A percentile compares a stretch with the other conserved stretches of the same genome.
These are phyloP conservation scores for Anolis apletophallus DNA, from an alignment of 2,797 vertebrate genomes.

Conservation along the genomic window DNA sequence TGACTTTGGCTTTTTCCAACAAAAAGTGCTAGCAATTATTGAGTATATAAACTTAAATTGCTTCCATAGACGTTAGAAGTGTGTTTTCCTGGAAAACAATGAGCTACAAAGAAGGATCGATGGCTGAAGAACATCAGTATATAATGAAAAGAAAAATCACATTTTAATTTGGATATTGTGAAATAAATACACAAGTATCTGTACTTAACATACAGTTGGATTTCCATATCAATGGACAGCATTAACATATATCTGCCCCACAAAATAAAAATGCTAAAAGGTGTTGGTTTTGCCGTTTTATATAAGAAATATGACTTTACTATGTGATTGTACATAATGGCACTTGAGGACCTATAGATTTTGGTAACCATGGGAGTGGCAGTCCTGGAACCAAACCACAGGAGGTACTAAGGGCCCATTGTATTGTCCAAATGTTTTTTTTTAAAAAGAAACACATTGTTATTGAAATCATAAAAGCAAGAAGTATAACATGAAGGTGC, in stretches of 20 bases:
- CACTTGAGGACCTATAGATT: too few relatives aligned
- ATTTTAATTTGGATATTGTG: constrained; percentile 6
- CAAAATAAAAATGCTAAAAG: too few relatives aligned
- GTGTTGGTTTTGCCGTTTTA: too few relatives aligned
- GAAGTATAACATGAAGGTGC: constrained; percentile 32
- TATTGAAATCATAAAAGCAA: constrained; percentile 11
- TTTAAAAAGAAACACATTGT: neutral
- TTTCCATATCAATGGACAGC: too few relatives aligned
- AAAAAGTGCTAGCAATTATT: neutral
- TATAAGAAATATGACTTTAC: too few relatives aligned
- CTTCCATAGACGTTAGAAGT: neutral
- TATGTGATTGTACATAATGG: too few relatives aligned
- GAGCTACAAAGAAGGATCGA: neutral
- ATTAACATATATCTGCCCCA: too few relatives aligned
- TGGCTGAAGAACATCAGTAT: neutral
- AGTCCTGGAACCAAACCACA: too few relatives aligned
- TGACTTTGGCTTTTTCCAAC: constrained; percentile 32
- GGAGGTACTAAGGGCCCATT: too few relatives aligned
- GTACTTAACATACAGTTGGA: neutral
- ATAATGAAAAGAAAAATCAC: neutral
- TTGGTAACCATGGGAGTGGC: too few relatives aligned
- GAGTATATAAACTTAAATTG: constrained; percentile 35
- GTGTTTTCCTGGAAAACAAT: constrained; percentile 4
- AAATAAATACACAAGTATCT: constrained; percentile 13
- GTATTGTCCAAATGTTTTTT: neutral